Base-by-base conservation (phyloP, 2,888 invertebrate species). In the Drosophila nigritarsus region DNA sequence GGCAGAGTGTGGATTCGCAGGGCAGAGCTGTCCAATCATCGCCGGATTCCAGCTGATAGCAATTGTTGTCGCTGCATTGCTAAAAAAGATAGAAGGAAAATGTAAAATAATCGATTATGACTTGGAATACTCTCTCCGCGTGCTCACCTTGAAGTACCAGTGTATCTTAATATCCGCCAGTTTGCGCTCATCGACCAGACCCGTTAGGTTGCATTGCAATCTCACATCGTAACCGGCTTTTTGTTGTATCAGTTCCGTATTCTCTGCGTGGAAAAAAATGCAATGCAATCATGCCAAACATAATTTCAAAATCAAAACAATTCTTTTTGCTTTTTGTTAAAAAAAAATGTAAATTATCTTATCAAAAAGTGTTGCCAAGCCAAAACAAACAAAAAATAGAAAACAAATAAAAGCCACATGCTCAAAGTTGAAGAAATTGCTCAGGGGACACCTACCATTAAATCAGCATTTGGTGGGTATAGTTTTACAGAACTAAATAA, bases 111-210 rank as follows among this genome's bases (percentile, higher is more conserved):
- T n/a, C 6, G 15, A 15, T 2, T 11, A 13, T 20, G 11, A 40
- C 15, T 20, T 11, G 9, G 54, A 15, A 9, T 34, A 30, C 20
- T 29, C 20, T 13, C 29, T 49, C 3, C 1, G 8, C n/a, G 13
- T 34, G 38, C 70, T 11, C 73, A 93, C 93, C 88, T 92, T 92
- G 36, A 92, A 93, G 78, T 89, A 92, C 93, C 93, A 93, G 55
- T 92, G 86, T 54, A 91, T 91, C 66, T 88, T 84, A 6, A 90
- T 85, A 29, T 87, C 88, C 13, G 67, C 65, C 30, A 86, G 53
- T 55, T 75, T 81, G 0, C 78, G 76, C 13, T 91, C 91, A 62
- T 86, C 83, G 29, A 91, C 80, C 48, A 92, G 65, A n/a, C 91
- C 91, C 29, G 91, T 89, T 3, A 92, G 79, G 50, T 89, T 90